A percentile compares a stretch with the other conserved stretches of the same genome.
These are phyloP conservation scores for Sminthurides aquaticus DNA, from an alignment of 2,888 invertebrate species.

Conservation along the genomic window DNA sequence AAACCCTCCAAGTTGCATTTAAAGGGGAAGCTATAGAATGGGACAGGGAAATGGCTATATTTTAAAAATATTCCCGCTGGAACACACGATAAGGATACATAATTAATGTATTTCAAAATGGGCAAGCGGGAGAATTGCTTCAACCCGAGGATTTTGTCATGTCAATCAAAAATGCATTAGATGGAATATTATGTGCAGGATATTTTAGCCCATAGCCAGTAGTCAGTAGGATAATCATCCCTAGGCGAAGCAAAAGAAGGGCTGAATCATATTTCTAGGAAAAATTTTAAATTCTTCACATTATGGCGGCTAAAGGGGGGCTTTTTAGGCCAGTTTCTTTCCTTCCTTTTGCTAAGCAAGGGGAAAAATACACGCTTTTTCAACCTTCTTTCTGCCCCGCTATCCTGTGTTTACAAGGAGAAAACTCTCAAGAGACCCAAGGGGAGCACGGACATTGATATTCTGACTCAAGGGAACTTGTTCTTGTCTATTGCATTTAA, in stretches of 20 bases:
- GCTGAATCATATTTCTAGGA: neutral
- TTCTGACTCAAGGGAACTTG: neutral
- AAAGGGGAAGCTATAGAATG: no score
- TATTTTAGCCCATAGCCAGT: no score
- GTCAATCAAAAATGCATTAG: constrained; percentile 5
- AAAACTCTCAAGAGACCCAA: neutral
- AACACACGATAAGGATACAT: neutral
- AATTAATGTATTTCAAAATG: constrained; percentile 4
- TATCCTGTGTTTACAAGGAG: neutral
- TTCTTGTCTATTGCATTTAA: no score
- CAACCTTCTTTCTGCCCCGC: no score
- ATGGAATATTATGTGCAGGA: neutral
- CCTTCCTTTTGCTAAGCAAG: no score
- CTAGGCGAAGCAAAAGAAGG: neutral
- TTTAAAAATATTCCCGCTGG: neutral
- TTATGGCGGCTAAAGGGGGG: neutral
- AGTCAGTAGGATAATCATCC: neutral
- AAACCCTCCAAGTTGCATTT: no score
- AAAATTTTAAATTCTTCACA: neutral
- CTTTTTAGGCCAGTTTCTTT: neutral
- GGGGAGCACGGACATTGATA: neutral
- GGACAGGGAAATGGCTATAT: neutral
- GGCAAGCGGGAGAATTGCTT: neutral
- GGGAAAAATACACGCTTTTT: no score
- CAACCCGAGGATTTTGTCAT: neutral